Conservation (phyloP, 1,140 invertebrate species). For the Drosophila guanche region DNA sequence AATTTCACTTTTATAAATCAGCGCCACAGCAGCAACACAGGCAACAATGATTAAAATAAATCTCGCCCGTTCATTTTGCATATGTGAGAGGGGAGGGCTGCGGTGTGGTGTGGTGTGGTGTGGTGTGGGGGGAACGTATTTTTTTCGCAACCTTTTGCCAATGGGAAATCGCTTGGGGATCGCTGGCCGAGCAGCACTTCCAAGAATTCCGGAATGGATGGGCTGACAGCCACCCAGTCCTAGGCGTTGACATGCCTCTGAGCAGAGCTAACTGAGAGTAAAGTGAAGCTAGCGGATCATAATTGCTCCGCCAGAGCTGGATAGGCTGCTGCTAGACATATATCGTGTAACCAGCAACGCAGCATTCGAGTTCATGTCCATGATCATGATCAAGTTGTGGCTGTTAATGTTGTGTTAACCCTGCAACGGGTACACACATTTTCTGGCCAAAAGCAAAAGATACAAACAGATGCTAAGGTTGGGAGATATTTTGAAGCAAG, state of each 20-base stretch:
- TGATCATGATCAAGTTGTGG: conserved; percentile 18
- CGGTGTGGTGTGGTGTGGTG: neutral
- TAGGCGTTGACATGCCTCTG: conserved; percentile 40
- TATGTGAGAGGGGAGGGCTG: conserved; percentile 15
- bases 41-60: conserved; percentile 41
- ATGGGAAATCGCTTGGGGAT: conserved; percentile 13
- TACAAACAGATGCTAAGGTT: neutral
- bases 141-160: conserved; percentile 2
- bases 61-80: conserved; percentile 48
- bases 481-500: no score
- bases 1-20: conserved; percentile 64
- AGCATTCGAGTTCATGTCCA: conserved; percentile 14
- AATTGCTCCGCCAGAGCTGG: conserved; percentile 40
- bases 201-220: conserved; percentile 28
- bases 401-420: conserved; percentile 23
- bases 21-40: neutral
- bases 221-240: conserved; percentile 1
- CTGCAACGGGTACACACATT: conserved; percentile 2
- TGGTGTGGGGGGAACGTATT: neutral
- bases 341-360: conserved; percentile 4
- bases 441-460: neutral
- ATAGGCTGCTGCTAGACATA: no score
- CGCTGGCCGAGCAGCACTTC: conserved; percentile 3
- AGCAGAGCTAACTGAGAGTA: conserved; percentile 19
- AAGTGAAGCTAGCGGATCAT: conserved; percentile 60